Evolutionary conservation across 2,797 vertebrate genomes (phyloP).

Genomic region (Hypotaenidia okinawae): DNA sequence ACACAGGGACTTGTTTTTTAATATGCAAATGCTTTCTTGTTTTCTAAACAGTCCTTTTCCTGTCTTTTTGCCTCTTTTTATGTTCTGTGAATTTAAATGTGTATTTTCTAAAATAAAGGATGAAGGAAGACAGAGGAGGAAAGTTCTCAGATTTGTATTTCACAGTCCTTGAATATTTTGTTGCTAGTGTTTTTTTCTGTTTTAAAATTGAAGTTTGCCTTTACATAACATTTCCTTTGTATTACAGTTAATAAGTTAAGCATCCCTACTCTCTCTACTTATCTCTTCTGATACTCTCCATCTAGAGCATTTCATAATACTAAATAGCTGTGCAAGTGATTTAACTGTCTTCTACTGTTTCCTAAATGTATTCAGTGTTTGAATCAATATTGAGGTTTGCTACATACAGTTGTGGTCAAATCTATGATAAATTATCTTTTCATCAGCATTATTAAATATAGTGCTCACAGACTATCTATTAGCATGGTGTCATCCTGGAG

Average conservation of each 20-base stretch:
- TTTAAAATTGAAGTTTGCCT: background rate
- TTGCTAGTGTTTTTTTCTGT: background rate
- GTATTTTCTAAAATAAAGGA: background rate
- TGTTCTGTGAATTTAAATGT: background rate
- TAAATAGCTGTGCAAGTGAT: background rate
- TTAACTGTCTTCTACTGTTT: constrained; percentile 5
- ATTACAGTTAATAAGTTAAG: background rate
- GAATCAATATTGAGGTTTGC: constrained; percentile 24
- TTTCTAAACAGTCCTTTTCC: background rate
- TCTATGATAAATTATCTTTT: constrained; percentile 42
- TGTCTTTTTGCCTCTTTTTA: background rate
- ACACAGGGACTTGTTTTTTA: background rate
- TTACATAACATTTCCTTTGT: background rate
- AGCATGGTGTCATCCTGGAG: background rate
- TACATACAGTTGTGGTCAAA: background rate
- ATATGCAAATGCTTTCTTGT: background rate
- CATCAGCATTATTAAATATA: constrained; percentile 1
- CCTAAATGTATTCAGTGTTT: background rate
- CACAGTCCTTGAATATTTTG: background rate
- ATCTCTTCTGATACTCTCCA: background rate
- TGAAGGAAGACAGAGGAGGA: background rate
- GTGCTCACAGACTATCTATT: background rate
- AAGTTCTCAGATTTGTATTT: background rate
- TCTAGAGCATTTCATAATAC: background rate
- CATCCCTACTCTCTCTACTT: background rate